phyloP scores from a whole-genome alignment of 2,888 invertebrate genomes.

The Noctua comes region DNA sequence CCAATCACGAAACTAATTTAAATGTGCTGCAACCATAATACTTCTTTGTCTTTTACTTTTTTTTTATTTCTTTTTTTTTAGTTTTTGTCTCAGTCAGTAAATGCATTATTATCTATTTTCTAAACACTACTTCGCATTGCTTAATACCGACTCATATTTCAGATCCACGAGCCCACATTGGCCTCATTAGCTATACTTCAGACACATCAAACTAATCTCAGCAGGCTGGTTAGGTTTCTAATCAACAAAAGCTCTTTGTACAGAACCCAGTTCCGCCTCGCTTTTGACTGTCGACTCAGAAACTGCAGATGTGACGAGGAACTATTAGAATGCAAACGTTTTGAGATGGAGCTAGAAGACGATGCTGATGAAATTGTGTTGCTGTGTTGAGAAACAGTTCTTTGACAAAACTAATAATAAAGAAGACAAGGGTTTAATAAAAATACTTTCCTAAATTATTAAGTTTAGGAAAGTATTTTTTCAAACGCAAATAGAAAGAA shows the following conservation, averaged over 20 bases:
- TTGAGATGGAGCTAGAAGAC: conserved; percentile 14
- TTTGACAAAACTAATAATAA: neutral
- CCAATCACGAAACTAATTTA: no score
- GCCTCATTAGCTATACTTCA: conserved; percentile 25
- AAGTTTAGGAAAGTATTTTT: neutral
- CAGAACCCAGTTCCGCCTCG: conserved; percentile 29
- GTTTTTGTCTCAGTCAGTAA: no score
- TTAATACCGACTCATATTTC: neutral
- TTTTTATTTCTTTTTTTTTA: no score
- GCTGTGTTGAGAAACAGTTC: neutral
- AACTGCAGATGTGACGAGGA: conserved; percentile 44
- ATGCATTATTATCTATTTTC: neutral
- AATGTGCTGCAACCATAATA: no score
- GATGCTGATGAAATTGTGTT: conserved; percentile 10
- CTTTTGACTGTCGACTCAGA: conserved; percentile 33
- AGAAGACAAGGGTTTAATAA: no score
- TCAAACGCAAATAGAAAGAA: neutral
- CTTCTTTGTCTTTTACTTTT: no score
- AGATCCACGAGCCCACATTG: conserved; percentile 10
- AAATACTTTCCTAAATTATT: no score
- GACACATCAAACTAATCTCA: conserved; percentile 52
- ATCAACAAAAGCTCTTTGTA: conserved; percentile 59
- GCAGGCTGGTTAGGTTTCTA: conserved; percentile 47
- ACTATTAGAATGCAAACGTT: conserved; percentile 16
- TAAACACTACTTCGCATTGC: neutral